These are phyloP conservation scores for Speoplatyrhinus poulsoni DNA, from an alignment of 2,113 vertebrate species.

Conservation along the genomic window DNA sequence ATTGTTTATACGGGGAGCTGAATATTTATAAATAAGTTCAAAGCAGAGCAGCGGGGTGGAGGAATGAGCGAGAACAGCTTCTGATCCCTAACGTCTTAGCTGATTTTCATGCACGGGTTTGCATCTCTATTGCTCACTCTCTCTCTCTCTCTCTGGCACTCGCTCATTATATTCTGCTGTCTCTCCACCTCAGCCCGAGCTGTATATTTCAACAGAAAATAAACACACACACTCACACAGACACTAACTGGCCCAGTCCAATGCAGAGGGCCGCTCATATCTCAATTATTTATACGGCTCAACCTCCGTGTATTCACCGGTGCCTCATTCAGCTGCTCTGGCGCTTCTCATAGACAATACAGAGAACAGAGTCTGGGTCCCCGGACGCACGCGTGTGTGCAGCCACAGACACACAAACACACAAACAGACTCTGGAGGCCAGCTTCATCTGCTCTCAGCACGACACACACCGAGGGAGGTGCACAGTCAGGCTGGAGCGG, in stretches of 20 bases:
- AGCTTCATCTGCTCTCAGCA: slow-evolving; percentile 72
- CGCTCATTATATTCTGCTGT: slow-evolving; percentile 53
- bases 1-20: slow-evolving; percentile 67
- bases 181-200: slow-evolving; percentile 42
- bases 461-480: slow-evolving; percentile 64
- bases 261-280: slow-evolving; percentile 39
- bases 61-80: slow-evolving; percentile 66
- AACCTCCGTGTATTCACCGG: slow-evolving; percentile 23
- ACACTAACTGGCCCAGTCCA: slow-evolving; percentile 35
- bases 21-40: slow-evolving; percentile 77
- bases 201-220: slow-evolving; percentile 66
- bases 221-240: slow-evolving; percentile 21
- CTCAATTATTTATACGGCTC: slow-evolving; percentile 46
- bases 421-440: slow-evolving; percentile 38
- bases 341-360: slow-evolving; percentile 27
- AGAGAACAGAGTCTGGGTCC: slow-evolving; percentile 28
- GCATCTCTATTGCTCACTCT: slow-evolving; percentile 63
- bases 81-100: slow-evolving; percentile 67
- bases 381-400: slow-evolving; percentile 24
- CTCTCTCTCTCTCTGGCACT: slow-evolving; percentile 33
- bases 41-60: slow-evolving; percentile 71
- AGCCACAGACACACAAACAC: slow-evolving; percentile 12
- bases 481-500: slow-evolving; percentile 58
- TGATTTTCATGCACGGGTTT: slow-evolving; percentile 69
- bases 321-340: slow-evolving; percentile 41